Percentiles rank a stretch among this genome's conserved stretches.
These are phyloP conservation scores for Acronicta leporina DNA, from an alignment of 2,888 invertebrate species.

Conservation along the genomic window DNA sequence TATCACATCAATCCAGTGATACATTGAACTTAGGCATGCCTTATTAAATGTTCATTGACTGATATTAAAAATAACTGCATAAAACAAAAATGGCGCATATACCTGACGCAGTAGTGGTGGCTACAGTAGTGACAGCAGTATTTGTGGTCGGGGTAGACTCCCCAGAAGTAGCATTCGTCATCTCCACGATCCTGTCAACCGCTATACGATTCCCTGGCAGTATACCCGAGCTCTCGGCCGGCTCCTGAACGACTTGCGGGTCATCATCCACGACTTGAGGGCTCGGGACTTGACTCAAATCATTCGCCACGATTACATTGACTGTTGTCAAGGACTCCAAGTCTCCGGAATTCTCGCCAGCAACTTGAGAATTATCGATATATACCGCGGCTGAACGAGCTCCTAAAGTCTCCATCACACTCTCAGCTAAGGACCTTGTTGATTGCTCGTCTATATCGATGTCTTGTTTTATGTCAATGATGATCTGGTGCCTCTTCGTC, in stretches of 20 bases:
- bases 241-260: constrained; percentile 58
- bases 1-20: too few species aligned
- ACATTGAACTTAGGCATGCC: too few species aligned
- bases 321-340: constrained; percentile 85
- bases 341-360: constrained; percentile 73
- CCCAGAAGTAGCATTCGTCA: constrained; percentile 71
- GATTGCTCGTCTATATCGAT: constrained; percentile 85
- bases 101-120: constrained; percentile 76
- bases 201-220: constrained; percentile 76
- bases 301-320: constrained; percentile 85
- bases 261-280: constrained; percentile 75
- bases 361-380: constrained; percentile 80
- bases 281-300: constrained; percentile 71
- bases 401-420: constrained; percentile 86
- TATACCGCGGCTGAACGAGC: constrained; percentile 84
- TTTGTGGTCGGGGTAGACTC: constrained; percentile 66
- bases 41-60: too few species aligned
- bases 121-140: constrained; percentile 49
- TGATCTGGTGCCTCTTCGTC: constrained; percentile 84
- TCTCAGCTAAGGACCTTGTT: constrained; percentile 84
- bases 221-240: constrained; percentile 68
- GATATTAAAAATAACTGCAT: constrained; percentile 6
- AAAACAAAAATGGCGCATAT: constrained; percentile 43
- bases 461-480: constrained; percentile 86
- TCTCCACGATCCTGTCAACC: constrained; percentile 82